These are phyloP conservation scores for Morpho achilles DNA, from an alignment of 2,888 invertebrate genomes.

Conservation along the genomic window DNA sequence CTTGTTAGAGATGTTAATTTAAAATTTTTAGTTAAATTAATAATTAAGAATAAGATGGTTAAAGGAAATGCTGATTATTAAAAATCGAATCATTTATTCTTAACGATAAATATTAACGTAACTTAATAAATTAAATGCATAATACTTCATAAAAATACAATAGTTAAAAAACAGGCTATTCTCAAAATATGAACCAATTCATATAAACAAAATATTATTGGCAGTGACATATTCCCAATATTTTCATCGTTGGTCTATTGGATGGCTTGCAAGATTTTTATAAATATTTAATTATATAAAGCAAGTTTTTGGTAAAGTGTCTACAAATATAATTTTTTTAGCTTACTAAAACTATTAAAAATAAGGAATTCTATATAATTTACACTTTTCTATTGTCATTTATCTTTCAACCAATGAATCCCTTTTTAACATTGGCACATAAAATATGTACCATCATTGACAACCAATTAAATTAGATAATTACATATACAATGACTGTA, in stretches of 20 bases:
- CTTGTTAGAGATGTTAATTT: no score
- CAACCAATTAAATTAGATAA: no score
- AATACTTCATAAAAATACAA: slow-evolving; percentile 24
- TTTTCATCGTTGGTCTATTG: slow-evolving; percentile 14
- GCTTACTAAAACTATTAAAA: slow-evolving; percentile 1
- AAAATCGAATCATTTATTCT: slow-evolving; percentile 33
- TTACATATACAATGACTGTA: no score
- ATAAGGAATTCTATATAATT: not conserved
- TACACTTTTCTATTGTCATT: not conserved
- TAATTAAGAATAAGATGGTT: not conserved
- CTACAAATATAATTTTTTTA: slow-evolving; percentile 1
- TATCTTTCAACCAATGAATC: no score
- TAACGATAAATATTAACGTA: slow-evolving; percentile 32
- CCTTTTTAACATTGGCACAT: no score
- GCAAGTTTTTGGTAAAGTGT: slow-evolving; percentile 6
- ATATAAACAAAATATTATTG: slow-evolving; percentile 15
- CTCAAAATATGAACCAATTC: slow-evolving; percentile 9
- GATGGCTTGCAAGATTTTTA: slow-evolving; percentile 17
- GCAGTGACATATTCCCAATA: slow-evolving; percentile 19
- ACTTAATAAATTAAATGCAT: slow-evolving; percentile 28
- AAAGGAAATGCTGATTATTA: slow-evolving; percentile 10
- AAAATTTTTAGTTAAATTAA: no score
- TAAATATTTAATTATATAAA: not conserved
- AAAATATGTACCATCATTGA: no score
- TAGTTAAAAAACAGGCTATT: slow-evolving; percentile 16